Percentiles rank a stretch among this genome's conserved stretches.
phyloP scores from a whole-genome alignment of 2,888 invertebrate species.

The Drosophila falleni region DNA sequence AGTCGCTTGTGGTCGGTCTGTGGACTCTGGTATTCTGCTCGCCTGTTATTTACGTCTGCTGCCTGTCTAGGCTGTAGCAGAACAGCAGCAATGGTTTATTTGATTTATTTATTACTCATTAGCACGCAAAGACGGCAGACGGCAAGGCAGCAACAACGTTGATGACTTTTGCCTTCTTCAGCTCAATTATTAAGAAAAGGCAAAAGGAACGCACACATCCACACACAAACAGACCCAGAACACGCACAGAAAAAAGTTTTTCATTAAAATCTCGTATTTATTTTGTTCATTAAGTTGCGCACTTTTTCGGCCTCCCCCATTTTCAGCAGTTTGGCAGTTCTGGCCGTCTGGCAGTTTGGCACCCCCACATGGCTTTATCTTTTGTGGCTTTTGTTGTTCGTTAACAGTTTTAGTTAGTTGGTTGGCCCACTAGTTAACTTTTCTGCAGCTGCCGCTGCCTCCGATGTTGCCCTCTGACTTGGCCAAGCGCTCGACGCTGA shows the following conservation, averaged over 20 bases:
- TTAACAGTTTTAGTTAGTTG: conserved; percentile 71
- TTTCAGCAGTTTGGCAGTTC: not conserved
- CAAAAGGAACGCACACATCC: conserved; percentile 24
- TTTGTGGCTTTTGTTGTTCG: conserved; percentile 50
- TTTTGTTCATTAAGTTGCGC: conserved; percentile 62
- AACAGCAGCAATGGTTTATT: conserved; percentile 39
- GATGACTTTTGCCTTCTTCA: conserved; percentile 65
- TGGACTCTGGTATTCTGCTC: conserved; percentile 57
- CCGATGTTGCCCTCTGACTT: conserved; percentile 39
- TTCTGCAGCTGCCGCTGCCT: conserved; percentile 33
- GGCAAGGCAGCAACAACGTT: conserved; percentile 17
- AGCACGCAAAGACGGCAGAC: conserved; percentile 63
- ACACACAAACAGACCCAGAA: conserved; percentile 13
- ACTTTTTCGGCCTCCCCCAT: conserved; percentile 36
- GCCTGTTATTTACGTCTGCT: conserved; percentile 68
- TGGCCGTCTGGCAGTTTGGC: not conserved
- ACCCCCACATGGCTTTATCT: conserved; percentile 54
- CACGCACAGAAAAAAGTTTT: conserved; percentile 59
- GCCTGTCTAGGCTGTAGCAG: conserved; percentile 58
- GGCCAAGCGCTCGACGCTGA: conserved; percentile 56
- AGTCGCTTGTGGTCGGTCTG: conserved; percentile 32
- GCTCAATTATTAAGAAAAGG: conserved; percentile 74
- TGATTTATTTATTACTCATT: conserved; percentile 76
- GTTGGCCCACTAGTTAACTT: conserved; percentile 55
- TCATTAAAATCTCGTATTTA: conserved; percentile 76